Conservation (phyloP, 2,797 vertebrate species). For the Pelobates cultripes region DNA sequence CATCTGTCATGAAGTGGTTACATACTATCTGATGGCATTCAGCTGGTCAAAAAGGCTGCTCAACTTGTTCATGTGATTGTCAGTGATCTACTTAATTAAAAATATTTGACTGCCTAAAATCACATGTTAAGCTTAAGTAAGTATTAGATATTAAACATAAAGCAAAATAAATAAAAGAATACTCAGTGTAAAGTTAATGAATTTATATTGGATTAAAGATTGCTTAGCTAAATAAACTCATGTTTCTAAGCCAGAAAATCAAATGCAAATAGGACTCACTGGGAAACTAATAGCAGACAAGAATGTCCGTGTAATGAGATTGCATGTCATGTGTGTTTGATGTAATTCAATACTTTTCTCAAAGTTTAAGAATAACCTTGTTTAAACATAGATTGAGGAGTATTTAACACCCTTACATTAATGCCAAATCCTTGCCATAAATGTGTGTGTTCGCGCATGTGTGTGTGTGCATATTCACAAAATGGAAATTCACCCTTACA, state of each 20-base stretch:
- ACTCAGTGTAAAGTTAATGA: neutral
- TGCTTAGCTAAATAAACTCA: neutral
- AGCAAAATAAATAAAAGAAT: constrained; percentile 1
- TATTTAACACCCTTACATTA: neutral
- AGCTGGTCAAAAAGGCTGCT: no score
- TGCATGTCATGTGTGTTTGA: neutral
- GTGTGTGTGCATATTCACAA: neutral
- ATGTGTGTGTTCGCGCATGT: neutral
- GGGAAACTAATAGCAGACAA: constrained; percentile 3
- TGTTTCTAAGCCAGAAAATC: neutral
- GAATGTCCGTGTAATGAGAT: neutral
- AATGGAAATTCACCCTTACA: neutral
- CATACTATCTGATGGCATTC: no score
- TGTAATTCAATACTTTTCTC: constrained; percentile 14
- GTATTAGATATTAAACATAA: neutral
- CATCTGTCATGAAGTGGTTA: no score
- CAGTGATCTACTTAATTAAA: neutral
- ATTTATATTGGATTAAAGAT: neutral
- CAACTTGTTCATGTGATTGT: neutral
- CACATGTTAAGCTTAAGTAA: neutral
- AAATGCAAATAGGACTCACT: neutral
- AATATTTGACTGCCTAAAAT: neutral
- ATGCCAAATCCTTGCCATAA: neutral
- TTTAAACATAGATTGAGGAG: neutral
- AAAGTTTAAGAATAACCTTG: constrained; percentile 12